These are phyloP conservation scores for Tipula helvola DNA, from an alignment of 2,888 invertebrate genomes.

Conservation along the genomic window DNA sequence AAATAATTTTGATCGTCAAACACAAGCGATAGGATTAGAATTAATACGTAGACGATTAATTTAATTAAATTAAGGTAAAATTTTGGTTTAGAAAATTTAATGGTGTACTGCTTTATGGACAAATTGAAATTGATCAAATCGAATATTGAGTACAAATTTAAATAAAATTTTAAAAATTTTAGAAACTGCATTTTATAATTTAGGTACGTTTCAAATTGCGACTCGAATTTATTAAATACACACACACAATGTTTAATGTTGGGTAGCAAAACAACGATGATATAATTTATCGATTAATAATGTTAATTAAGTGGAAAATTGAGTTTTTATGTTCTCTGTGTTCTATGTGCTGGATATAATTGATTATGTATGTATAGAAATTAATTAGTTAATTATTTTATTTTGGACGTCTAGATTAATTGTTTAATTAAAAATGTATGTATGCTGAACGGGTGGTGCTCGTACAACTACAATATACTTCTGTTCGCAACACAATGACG, in stretches of 20 bases:
- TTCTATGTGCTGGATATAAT: background rate
- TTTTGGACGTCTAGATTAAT: background rate
- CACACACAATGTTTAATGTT: background rate
- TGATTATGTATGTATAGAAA: background rate
- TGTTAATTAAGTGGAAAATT: background rate
- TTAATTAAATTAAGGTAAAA: background rate
- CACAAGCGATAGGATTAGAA: background rate
- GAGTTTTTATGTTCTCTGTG: background rate
- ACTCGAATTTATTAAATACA: background rate
- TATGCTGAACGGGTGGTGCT: background rate
- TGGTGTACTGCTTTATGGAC: background rate
- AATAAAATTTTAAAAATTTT: background rate
- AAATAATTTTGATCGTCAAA: background rate
- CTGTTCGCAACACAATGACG: background rate
- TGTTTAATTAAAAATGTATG: background rate
- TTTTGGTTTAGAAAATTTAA: background rate
- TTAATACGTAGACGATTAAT: background rate
- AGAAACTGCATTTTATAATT: background rate
- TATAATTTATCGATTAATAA: background rate
- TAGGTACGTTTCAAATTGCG: background rate
- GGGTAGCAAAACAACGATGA: background rate
- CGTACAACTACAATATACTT: background rate
- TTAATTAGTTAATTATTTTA: background rate
- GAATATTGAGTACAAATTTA: background rate
- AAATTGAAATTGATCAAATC: background rate